Evolutionary conservation across 2,888 invertebrate genomes (phyloP).

Genomic region (Bibio marci): DNA sequence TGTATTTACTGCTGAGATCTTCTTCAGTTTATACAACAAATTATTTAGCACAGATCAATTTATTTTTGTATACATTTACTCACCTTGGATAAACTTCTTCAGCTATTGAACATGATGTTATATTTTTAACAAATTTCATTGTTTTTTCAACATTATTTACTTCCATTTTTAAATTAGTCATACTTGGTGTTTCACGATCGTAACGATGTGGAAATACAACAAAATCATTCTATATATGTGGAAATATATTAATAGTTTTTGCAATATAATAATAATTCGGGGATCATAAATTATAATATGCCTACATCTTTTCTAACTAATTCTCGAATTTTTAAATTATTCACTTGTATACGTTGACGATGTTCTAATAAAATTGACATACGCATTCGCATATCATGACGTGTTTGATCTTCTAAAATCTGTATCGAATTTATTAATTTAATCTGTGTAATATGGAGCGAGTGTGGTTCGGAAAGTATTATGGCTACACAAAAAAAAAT

Average conservation of each 20-base stretch:
- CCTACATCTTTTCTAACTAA: constrained; percentile 12
- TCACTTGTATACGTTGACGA: constrained; percentile 11
- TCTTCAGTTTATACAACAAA: too few relatives aligned
- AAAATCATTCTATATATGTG: constrained; percentile 11
- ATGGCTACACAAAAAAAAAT: too few relatives aligned
- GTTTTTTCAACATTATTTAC: constrained; percentile 20
- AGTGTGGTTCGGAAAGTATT: too few relatives aligned
- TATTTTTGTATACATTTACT: too few relatives aligned
- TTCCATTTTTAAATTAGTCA: constrained; percentile 20
- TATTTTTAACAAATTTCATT: constrained; percentile 24
- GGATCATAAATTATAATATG: too few relatives aligned
- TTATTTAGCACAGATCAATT: too few relatives aligned
- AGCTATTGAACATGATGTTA: constrained; percentile 22
- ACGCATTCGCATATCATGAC: constrained; percentile 17
- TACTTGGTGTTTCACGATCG: constrained; percentile 24
- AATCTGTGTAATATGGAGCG: too few relatives aligned
- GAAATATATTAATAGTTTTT: neutral
- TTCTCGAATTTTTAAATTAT: constrained; percentile 8
- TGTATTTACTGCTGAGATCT: too few relatives aligned
- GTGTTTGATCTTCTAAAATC: constrained; percentile 18
- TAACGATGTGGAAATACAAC: constrained; percentile 18
- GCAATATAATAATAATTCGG: too few relatives aligned
- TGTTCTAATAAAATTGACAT: constrained; percentile 16
- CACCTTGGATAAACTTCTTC: constrained; percentile 24
- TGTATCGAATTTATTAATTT: constrained; percentile 8